These are phyloP conservation scores for Andricus grossulariae DNA, from an alignment of 1,140 invertebrate species.

Conservation along the genomic window DNA sequence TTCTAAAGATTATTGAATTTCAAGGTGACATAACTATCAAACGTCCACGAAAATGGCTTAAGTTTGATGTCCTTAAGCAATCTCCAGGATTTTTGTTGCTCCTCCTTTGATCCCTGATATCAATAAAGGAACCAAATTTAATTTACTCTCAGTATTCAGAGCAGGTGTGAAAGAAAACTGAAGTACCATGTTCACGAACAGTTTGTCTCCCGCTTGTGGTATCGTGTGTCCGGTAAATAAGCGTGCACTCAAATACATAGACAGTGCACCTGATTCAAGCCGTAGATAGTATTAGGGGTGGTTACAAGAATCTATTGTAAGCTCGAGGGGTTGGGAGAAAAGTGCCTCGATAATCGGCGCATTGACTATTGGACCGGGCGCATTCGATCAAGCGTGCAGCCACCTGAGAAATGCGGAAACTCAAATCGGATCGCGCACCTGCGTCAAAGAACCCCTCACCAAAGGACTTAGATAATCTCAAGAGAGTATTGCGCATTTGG, in stretches of 20 bases:
- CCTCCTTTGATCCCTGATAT: too few species aligned
- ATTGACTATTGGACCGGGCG: background rate
- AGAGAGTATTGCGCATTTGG: too few species aligned
- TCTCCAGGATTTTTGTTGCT: too few species aligned
- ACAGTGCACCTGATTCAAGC: slow-evolving; percentile 62
- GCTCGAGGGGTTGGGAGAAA: slow-evolving; percentile 50
- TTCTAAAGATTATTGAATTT: too few species aligned
- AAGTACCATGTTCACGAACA: background rate
- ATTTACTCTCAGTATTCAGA: slow-evolving; percentile 2
- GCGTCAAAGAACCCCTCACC: too few species aligned
- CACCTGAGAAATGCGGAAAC: too few species aligned
- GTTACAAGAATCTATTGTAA: slow-evolving; percentile 68
- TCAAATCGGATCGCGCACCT: too few species aligned
- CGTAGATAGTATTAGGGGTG: slow-evolving; percentile 56
- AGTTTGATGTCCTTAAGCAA: too few species aligned
- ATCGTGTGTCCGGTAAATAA: slow-evolving; percentile 65
- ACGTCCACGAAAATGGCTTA: too few species aligned
- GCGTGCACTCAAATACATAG: slow-evolving; percentile 65
- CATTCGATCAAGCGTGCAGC: too few species aligned
- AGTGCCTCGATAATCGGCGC: background rate
- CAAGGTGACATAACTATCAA: too few species aligned
- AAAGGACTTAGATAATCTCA: too few species aligned
- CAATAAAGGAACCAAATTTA: slow-evolving; percentile 4
- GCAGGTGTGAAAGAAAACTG: slow-evolving; percentile 6
- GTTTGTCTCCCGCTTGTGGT: slow-evolving; percentile 34